phyloP scores from a whole-genome alignment of 2,888 invertebrate genomes.

The Microplitis manilae region DNA sequence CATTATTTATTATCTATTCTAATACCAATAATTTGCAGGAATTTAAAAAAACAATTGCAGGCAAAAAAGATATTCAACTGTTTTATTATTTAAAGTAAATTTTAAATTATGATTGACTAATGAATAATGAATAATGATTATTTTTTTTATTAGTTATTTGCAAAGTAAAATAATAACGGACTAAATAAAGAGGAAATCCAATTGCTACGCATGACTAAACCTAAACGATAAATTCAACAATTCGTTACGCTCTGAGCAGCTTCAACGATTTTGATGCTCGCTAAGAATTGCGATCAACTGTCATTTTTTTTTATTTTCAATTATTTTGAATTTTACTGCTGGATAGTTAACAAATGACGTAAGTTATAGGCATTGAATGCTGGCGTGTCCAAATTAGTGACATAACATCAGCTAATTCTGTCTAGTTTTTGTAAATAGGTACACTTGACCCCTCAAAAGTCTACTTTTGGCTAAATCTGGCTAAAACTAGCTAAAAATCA shows the following conservation, averaged over 20 bases:
- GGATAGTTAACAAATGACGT: too few relatives aligned
- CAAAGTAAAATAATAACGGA: constrained; percentile 24
- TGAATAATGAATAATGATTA: not conserved
- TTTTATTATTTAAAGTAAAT: not conserved
- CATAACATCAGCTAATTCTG: too few relatives aligned
- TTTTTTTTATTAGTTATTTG: not conserved
- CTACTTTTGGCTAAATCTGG: too few relatives aligned
- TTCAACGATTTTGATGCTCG: constrained; percentile 17
- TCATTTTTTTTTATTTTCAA: not conserved
- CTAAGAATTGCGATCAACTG: constrained; percentile 5
- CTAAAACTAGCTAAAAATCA: too few relatives aligned
- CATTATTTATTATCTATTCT: not conserved
- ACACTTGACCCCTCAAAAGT: too few relatives aligned
- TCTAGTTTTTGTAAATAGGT: too few relatives aligned
- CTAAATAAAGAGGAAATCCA: constrained; percentile 30
- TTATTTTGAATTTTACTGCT: not conserved
- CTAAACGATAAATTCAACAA: constrained; percentile 30
- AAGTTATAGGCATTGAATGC: too few relatives aligned
- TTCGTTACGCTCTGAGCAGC: constrained; percentile 33
- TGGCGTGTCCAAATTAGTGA: too few relatives aligned
- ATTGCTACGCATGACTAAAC: constrained; percentile 38
- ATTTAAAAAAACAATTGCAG: too few relatives aligned
- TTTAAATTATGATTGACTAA: not conserved
- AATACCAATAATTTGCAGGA: too few relatives aligned
- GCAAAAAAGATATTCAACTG: too few relatives aligned